Conservation (phyloP, 2,113 vertebrate genomes). For the Perca schrenkii region DNA sequence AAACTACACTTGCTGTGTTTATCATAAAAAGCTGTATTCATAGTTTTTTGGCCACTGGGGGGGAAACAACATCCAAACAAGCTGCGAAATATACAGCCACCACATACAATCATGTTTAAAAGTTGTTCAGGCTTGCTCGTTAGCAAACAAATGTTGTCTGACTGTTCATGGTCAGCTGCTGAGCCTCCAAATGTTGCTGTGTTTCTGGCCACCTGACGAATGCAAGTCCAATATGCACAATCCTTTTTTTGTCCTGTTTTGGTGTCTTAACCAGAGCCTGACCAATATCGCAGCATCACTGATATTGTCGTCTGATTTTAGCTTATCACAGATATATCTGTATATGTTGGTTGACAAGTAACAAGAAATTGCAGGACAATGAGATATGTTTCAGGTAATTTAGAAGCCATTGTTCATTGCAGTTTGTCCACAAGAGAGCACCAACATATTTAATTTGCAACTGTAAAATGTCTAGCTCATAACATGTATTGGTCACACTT, state of each 20-base stretch:
- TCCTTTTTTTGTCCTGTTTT: not conserved
- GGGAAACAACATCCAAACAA: not conserved
- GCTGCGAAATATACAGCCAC: not conserved
- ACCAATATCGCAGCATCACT: not conserved
- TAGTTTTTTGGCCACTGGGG: too few relatives aligned
- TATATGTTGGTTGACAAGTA: too few relatives aligned
- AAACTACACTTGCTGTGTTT: not conserved
- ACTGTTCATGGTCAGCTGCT: too few relatives aligned
- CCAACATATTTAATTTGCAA: not conserved
- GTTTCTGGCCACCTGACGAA: too few relatives aligned
- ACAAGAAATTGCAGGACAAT: too few relatives aligned
- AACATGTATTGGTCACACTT: too few relatives aligned
- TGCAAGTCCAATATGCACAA: not conserved
- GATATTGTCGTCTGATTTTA: not conserved
- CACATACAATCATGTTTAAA: not conserved
- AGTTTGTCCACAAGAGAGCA: not conserved
- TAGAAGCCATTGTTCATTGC: not conserved
- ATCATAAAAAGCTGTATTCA: not conserved
- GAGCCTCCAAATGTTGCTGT: too few relatives aligned
- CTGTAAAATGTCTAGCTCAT: too few relatives aligned
- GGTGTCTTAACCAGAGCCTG: not conserved
- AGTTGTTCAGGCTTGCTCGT: not conserved
- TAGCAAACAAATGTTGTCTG: too few relatives aligned
- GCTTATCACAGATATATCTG: not conserved
- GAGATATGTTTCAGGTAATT: not conserved